Evolutionary conservation across 2,113 vertebrate species (phyloP), one percentile per base, ranked within the genome.

Genomic region (Campylomormyrus tamandua): DNA sequence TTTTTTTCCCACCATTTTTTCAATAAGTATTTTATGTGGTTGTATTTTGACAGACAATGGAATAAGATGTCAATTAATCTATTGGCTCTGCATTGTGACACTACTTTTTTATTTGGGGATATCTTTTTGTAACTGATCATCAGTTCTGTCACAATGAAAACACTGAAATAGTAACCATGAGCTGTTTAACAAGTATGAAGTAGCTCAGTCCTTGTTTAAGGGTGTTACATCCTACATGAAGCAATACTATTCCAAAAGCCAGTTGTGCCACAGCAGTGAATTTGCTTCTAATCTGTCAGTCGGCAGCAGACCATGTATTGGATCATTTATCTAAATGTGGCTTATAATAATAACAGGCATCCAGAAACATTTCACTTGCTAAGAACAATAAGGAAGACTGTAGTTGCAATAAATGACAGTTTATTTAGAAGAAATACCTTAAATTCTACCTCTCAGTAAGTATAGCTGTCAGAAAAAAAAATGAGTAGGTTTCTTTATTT

Each of bases 321-420:
- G 46, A 84, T 9, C 21, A 84, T 46, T 84, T 46, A 84, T 46
- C 45, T 84, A 84, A 84, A 84, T 84, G 83, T 84, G 27, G 45
- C 17, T 45, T 45, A 83, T 83, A 45, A 83, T 83, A 45, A 83
- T 83, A 83, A 45, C 45, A 48, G 83, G 45, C 83, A 48, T 24
- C n/a, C 39, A 84, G 45, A 48, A 84, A 48, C 83, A 84, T 84
- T 84, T 84, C 83, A 84, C 83, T 84, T 48, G 9, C 45, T n/a
- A 84, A 42, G 74, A 42, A 80, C 74, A 80, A 84, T 84, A 24
- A 70, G 27, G 62, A 70, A 13, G n/a, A 70, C 62, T 31, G 62
- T 70, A 70, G 10, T 70, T 27, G 62, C 62, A 70, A 70, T 31
- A 70, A 70, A 42, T 84, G 42, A 84, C 83, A 84, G 24, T 84